phyloP scores from a whole-genome alignment of 2,797 vertebrate species.

The Semotilus atromaculatus region DNA sequence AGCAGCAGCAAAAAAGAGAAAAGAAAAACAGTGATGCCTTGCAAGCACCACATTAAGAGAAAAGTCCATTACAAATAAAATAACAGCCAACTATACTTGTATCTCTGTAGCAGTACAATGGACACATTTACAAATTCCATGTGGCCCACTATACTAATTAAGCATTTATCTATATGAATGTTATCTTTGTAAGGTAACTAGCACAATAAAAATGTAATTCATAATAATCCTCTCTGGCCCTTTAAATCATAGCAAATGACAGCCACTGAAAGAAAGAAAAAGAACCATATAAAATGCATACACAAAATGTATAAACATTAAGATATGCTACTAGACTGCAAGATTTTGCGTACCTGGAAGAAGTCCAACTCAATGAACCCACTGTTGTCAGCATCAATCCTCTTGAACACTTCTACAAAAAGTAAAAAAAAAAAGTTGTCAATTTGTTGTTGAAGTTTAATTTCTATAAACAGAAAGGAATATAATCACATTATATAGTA shows the following conservation, averaged over 20 bases:
- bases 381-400: constrained; percentile 48
- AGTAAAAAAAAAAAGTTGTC: not conserved
- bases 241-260: constrained; percentile 63
- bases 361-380: constrained; percentile 63
- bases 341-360: constrained; percentile 52
- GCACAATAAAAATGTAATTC: not conserved
- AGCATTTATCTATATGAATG: not conserved
- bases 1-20: not conserved
- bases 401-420: constrained; percentile 60
- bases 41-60: not conserved
- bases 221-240: constrained; percentile 4
- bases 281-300: not conserved
- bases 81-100: not conserved
- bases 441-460: not conserved
- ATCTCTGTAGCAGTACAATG: not conserved
- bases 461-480: not conserved
- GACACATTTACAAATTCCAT: constrained; percentile 20
- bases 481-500: not conserved
- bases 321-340: not conserved
- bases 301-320: not conserved
- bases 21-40: constrained; percentile 7
- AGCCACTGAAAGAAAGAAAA: constrained; percentile 62
- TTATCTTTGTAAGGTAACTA: not conserved
- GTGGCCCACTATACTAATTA: not conserved
- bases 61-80: constrained; percentile 1